These are phyloP conservation scores for Mythimna ferrago DNA, from an alignment of 2,888 invertebrate species.

Conservation along the genomic window DNA sequence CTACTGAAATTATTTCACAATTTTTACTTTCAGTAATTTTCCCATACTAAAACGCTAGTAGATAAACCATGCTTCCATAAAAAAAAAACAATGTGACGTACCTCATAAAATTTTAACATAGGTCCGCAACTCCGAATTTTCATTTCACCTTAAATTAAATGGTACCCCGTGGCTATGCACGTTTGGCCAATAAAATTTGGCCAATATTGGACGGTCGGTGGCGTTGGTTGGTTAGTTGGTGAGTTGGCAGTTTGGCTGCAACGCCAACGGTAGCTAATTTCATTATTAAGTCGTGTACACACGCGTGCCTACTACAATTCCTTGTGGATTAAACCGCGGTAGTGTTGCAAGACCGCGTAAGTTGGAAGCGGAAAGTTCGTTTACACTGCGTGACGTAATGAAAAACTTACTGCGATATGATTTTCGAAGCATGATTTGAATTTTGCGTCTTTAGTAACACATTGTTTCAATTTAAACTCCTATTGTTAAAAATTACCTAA, in stretches of 20 bases:
- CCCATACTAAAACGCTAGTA: background rate
- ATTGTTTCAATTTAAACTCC: too few relatives aligned
- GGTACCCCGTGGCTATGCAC: slow-evolving; percentile 44
- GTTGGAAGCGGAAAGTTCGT: slow-evolving; percentile 2
- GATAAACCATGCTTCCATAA: slow-evolving; percentile 1
- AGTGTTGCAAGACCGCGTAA: slow-evolving; percentile 27
- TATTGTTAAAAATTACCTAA: too few relatives aligned
- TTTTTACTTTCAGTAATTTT: background rate
- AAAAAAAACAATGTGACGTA: slow-evolving; percentile 6
- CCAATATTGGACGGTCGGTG: slow-evolving; percentile 54
- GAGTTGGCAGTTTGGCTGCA: slow-evolving; percentile 19
- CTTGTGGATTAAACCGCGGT: slow-evolving; percentile 71
- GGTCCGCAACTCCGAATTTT: slow-evolving; percentile 29
- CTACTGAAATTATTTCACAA: background rate
- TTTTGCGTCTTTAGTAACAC: too few relatives aligned
- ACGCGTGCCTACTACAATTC: slow-evolving; percentile 75
- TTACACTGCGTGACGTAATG: too few relatives aligned
- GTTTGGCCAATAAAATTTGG: slow-evolving; percentile 56
- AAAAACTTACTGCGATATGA: background rate
- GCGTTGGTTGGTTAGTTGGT: slow-evolving; percentile 38
- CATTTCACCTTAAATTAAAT: slow-evolving; percentile 56
- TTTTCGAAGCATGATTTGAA: too few relatives aligned
- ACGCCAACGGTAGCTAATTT: slow-evolving; percentile 73
- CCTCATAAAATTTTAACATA: slow-evolving; percentile 30
- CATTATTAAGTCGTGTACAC: slow-evolving; percentile 78